Conservation (phyloP, 2,888 invertebrate species). For the Cosmia pyralina region DNA sequence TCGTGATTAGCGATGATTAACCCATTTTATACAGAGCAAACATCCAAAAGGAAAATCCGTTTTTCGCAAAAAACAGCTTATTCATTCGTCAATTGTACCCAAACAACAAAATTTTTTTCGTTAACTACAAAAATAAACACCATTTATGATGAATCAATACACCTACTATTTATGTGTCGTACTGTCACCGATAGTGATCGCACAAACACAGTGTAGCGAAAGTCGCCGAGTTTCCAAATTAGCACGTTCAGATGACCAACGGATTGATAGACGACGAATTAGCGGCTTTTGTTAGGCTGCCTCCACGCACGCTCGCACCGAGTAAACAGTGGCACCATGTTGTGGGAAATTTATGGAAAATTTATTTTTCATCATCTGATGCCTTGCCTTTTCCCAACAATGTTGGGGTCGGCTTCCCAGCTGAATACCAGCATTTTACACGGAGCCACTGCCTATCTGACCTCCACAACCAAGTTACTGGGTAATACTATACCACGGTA, state of each 20-base stretch:
- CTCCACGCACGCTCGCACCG: slow-evolving; percentile 63
- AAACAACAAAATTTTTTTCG: slow-evolving; percentile 25
- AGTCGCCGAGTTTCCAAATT: slow-evolving; percentile 81
- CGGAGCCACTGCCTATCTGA: too few species aligned
- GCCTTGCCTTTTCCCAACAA: too few species aligned
- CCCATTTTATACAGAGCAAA: slow-evolving; percentile 2
- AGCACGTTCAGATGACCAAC: slow-evolving; percentile 71
- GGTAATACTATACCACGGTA: too few species aligned
- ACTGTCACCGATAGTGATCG: slow-evolving; percentile 71
- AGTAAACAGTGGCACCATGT: slow-evolving; percentile 60
- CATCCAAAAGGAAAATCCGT: not conserved
- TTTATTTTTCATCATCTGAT: too few species aligned
- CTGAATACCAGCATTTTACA: too few species aligned
- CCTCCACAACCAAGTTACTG: too few species aligned
- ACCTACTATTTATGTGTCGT: slow-evolving; percentile 59
- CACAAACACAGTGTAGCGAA: slow-evolving; percentile 76
- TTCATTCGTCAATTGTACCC: not conserved
- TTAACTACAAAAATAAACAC: slow-evolving; percentile 51
- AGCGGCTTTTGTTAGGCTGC: slow-evolving; percentile 81
- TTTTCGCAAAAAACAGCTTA: not conserved
- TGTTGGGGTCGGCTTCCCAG: too few species aligned
- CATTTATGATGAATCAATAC: slow-evolving; percentile 61
- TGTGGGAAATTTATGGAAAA: not conserved
- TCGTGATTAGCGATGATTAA: not conserved
- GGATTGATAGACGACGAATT: slow-evolving; percentile 85